Evolutionary conservation across 2,113 vertebrate genomes (phyloP).

Genomic region (Salminus brasiliensis): DNA sequence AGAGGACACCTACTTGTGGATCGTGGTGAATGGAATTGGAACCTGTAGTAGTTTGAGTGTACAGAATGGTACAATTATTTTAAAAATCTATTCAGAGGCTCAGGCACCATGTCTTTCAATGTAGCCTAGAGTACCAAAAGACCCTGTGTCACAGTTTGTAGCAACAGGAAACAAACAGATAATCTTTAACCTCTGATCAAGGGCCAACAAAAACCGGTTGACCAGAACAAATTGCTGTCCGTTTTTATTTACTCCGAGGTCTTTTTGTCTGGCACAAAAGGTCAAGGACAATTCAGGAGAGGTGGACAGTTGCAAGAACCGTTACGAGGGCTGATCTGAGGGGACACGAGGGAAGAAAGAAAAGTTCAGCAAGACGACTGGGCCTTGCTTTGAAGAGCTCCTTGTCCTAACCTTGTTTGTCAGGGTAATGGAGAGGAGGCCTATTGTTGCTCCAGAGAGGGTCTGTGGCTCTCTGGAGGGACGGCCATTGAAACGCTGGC

Average conservation of each 20-base stretch:
- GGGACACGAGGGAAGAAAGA: constrained; percentile 31
- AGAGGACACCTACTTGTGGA: neutral
- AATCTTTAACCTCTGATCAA: constrained; percentile 22
- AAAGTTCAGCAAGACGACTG: constrained; percentile 26
- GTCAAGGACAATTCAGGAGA: constrained; percentile 40
- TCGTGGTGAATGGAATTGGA: no score
- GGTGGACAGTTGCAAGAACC: constrained; percentile 43
- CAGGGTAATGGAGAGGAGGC: constrained; percentile 48
- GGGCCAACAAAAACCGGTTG: neutral
- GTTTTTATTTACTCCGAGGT: neutral
- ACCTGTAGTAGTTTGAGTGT: no score
- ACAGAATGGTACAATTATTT: no score
- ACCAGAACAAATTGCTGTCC: constrained; percentile 7
- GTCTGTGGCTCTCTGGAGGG: constrained; percentile 39
- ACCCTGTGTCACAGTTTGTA: no score
- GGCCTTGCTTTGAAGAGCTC: constrained; percentile 33
- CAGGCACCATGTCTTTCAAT: neutral
- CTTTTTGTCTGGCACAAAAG: constrained; percentile 8
- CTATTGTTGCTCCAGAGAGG: constrained; percentile 37
- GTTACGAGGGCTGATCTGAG: constrained; percentile 48
- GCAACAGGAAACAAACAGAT: neutral
- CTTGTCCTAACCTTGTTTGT: constrained; percentile 56
- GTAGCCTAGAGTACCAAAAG: no score
- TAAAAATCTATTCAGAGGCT: neutral
- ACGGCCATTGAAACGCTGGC: constrained; percentile 43